Evolutionary conservation across 2,888 invertebrate genomes (phyloP).

Genomic region (Tenthredo notha): DNA sequence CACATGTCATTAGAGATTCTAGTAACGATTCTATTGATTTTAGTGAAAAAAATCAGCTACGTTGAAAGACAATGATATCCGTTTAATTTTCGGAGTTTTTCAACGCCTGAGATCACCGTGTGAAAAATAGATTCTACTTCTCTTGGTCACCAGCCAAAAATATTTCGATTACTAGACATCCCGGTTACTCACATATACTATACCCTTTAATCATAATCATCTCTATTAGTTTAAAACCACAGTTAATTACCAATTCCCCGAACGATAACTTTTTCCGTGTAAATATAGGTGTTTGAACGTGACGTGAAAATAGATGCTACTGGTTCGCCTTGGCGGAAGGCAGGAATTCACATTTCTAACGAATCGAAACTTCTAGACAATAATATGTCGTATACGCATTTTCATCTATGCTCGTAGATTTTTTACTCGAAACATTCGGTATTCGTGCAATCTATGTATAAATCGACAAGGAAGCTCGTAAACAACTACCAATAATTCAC

Average conservation of each 20-base stretch:
- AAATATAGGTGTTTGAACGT: neutral
- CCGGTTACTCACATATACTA: neutral
- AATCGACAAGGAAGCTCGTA: neutral
- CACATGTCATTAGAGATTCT: neutral
- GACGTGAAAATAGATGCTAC: conserved; percentile 30
- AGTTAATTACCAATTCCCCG: neutral
- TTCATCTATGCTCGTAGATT: conserved; percentile 1
- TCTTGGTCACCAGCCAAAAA: neutral
- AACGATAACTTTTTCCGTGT: conserved; percentile 4
- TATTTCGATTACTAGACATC: neutral
- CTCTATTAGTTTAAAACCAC: neutral
- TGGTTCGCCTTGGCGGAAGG: conserved; percentile 28
- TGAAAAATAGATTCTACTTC: neutral
- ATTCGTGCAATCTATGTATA: neutral
- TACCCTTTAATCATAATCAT: neutral
- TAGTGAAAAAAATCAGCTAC: neutral
- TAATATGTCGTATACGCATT: neutral
- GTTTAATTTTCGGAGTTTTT: neutral
- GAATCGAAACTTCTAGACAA: conserved; percentile 8
- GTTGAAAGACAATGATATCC: neutral
- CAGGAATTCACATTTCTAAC: conserved; percentile 40
- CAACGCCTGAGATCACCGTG: neutral
- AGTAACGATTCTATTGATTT: conserved; percentile 17
- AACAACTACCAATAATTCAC: neutral
- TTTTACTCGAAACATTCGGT: neutral